Conservation (phyloP, 2,113 vertebrate genomes). For the Pterocles orientalis region DNA sequence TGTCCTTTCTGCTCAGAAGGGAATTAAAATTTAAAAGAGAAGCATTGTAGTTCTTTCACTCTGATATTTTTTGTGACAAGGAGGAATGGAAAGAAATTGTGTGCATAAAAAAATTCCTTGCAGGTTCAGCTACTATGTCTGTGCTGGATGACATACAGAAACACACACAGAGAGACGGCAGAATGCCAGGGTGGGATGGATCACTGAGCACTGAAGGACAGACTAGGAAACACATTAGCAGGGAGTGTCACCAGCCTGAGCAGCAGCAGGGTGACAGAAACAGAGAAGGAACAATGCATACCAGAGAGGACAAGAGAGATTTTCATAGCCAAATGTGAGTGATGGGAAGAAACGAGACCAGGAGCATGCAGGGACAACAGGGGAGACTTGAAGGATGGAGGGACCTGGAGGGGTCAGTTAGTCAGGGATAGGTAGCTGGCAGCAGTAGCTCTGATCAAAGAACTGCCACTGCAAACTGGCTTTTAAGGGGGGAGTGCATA, state of each 20-base stretch:
- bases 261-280: neutral
- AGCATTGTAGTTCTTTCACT: neutral
- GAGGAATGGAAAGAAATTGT: neutral
- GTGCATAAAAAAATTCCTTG: neutral
- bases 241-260: neutral
- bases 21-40: neutral
- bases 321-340: neutral
- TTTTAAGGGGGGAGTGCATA: neutral
- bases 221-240: neutral
- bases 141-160: neutral
- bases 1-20: neutral
- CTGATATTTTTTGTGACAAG: neutral
- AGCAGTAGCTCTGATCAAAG: neutral
- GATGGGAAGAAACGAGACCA: neutral
- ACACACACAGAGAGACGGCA: neutral
- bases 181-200: neutral
- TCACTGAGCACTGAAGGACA: neutral
- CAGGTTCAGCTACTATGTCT: neutral
- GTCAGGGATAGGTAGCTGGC: neutral
- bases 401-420: neutral
- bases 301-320: neutral
- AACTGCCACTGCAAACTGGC: neutral
- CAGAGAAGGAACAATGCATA: neutral
- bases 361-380: rapidly evolving
- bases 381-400: neutral